phyloP scores from a whole-genome alignment of 2,888 invertebrate genomes.

The Clistopyga incitator region DNA sequence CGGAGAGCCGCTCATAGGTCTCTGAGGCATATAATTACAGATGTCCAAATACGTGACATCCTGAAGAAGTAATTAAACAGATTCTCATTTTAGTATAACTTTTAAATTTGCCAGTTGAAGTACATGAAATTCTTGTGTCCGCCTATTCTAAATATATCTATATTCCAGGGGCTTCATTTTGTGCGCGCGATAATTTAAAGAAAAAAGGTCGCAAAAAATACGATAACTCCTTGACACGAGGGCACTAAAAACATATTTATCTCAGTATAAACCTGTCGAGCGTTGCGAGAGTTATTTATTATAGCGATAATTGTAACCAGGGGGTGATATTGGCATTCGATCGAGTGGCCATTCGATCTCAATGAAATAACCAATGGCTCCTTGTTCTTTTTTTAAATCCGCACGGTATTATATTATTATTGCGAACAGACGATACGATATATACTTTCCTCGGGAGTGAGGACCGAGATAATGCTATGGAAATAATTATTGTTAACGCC shows the following conservation, averaged over 20 bases:
- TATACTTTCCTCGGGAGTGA: constrained; percentile 37
- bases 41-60: constrained; percentile 83
- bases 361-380: constrained; percentile 47
- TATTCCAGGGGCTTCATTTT: constrained; percentile 54
- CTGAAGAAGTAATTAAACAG: constrained; percentile 68
- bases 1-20: constrained; percentile 83
- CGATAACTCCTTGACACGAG: constrained; percentile 77
- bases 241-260: constrained; percentile 73
- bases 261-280: constrained; percentile 70
- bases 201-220: constrained; percentile 60
- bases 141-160: too few relatives aligned
- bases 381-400: not conserved
- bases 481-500: constrained; percentile 60
- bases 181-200: constrained; percentile 47
- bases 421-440: constrained; percentile 29
- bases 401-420: constrained; percentile 20
- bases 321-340: constrained; percentile 80
- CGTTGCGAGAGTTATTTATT: constrained; percentile 78
- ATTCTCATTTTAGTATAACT: too few relatives aligned
- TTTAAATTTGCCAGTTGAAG: not conserved
- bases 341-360: constrained; percentile 38
- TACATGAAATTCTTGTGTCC: constrained; percentile 14
- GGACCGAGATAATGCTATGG: constrained; percentile 62
- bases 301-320: constrained; percentile 80
- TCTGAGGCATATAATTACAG: constrained; percentile 83